Base-by-base conservation (phyloP, 2,113 vertebrate genomes). In the Anoura caudifer region DNA sequence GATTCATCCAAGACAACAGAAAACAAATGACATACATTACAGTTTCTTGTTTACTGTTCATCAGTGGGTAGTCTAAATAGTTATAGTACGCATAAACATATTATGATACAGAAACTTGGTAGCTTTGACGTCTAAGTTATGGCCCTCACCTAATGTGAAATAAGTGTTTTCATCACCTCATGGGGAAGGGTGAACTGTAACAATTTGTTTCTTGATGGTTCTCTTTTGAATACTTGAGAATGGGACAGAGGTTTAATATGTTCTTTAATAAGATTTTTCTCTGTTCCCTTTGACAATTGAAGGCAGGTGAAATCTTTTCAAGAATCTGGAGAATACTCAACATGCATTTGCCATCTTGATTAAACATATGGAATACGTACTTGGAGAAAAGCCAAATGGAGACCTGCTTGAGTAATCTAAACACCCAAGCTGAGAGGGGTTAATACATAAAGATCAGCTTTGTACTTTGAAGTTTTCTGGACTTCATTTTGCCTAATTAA, bases 401-500 rank as follows among this genome's bases (percentile, higher is more conserved):
- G 98, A 98, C 98, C 97, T 98, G 98, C 90, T 87, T 98, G 98
- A 98, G 98, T 98, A 98, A 99, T 98, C 98, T 98, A 98, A 99
- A 98, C 98, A 98, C 98, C 98, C 98, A 97, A 98, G 98, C 98
- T 98, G 98, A 98, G 98, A 98, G 98, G 97, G 98, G 98, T 98
- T 98, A 98, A 98, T 98, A 96, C 98, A 97, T 84, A 98, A 98
- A 98, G 98, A 98, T 98, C 98, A 98, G 98, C 94, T 96, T 97
- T 89, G 90, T 96, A 98, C 98, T 99, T 99, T 99, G 98, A 99
- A 98, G 98, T 98, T 98, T 96, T 98, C 98, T 98, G 98, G 98
- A 98, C 98, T 98, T 98, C 98, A 98, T 98, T 99, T 98, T 98
- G 97, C 88, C 98, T 98, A 98, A 99, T 99, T 99, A 99, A 98